Evolutionary conservation across 2,888 invertebrate genomes (phyloP), one percentile per base, ranked within the genome.

Genomic region (Drosophila incognita): DNA sequence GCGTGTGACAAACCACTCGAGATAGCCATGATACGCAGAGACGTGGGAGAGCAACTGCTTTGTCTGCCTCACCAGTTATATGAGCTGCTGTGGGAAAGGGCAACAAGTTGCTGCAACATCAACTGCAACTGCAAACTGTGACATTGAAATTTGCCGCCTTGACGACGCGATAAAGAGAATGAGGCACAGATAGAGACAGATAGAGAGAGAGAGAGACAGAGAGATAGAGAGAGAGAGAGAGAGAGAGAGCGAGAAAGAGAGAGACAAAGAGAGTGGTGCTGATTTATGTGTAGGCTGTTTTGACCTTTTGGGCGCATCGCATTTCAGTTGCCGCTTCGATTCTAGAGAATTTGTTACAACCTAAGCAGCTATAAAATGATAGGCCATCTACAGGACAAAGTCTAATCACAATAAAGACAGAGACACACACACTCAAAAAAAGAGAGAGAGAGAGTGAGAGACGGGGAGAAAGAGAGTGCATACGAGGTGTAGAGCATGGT

Each of bases 271-370:
- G 46, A 46, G 40, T 29, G 65, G 29, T 65, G 63, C 76, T 80
- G 79, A 81, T 79, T 81, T 74, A 78, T 81, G 79, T 60, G 61
- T 63, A 57, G 42, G 52, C 27, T 64, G 52, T 40, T 78, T 70
- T 84, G 89, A 89, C 85, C 89, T 82, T 75, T 82, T 53, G 52
- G 54, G 27, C 63, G 82, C 89, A 85, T 84, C 87, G 69, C 87
- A 67, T 81, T 73, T 61, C 87, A 89, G 59, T 66, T 59, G 61
- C 46, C 65, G 57, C 60, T 60, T 42, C 60, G 57, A 48, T 77
- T 77, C 76, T 57, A 52, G 18, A 10, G 77, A 89, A 84, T 72
- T 70, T 63, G 58, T 70, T 60, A 38, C n/a, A 57, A 46, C 27
- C 61, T 4, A 46, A 69, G 64, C 21, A 54, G 40, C 58, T 27